Evolutionary conservation across 2,888 invertebrate species (phyloP).

Genomic region (Polymixis lichenea): DNA sequence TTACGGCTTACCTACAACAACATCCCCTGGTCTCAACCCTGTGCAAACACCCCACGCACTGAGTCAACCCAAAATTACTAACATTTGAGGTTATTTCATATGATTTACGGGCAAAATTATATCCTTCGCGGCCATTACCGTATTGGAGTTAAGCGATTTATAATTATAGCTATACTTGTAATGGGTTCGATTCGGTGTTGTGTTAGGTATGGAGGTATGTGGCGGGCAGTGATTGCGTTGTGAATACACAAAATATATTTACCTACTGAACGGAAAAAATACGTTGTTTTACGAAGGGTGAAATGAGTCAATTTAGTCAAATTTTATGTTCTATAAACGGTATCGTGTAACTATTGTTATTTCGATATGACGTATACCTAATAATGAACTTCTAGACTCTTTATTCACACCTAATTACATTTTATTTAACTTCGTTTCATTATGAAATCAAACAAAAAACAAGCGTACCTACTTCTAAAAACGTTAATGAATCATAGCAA

Average conservation of each 20-base stretch:
- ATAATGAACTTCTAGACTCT: not conserved
- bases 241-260: conserved; percentile 17
- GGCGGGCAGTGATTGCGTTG: conserved; percentile 37
- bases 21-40: conserved; percentile 52
- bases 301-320: conserved; percentile 30
- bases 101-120: conserved; percentile 81
- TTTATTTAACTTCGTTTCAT: conserved; percentile 25
- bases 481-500: conserved; percentile 38
- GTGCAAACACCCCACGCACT: conserved; percentile 52
- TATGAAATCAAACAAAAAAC: conserved; percentile 30
- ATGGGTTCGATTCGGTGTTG: conserved; percentile 49
- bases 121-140: conserved; percentile 63
- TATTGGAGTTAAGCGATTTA: conserved; percentile 64
- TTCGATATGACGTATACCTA: not conserved
- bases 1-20: conserved; percentile 29
- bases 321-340: conserved; percentile 18
- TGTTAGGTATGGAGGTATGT: conserved; percentile 10
- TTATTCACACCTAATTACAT: conserved; percentile 6
- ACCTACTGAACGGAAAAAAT: conserved; percentile 16
- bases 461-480: conserved; percentile 9
- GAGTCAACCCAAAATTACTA: conserved; percentile 75
- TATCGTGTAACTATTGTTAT: not conserved
- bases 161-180: conserved; percentile 56
- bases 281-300: conserved; percentile 8
- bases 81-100: conserved; percentile 79